Percentiles rank a stretch among this genome's conserved stretches.
These are phyloP conservation scores for Hirudinaria manillensis DNA, from an alignment of 2,888 invertebrate genomes.

Conservation along the genomic window DNA sequence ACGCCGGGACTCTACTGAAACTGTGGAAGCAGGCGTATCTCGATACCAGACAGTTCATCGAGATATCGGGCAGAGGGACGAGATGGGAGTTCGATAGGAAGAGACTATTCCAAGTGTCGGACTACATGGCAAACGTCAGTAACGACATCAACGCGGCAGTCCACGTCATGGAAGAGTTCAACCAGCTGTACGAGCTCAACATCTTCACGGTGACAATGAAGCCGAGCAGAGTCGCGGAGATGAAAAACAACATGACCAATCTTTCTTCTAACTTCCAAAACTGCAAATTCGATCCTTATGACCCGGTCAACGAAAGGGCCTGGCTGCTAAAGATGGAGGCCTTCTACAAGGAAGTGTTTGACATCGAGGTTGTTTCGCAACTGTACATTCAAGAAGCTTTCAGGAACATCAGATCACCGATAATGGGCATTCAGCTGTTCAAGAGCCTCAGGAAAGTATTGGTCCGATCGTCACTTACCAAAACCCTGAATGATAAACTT, in stretches of 20 bases:
- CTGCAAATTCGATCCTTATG: constrained; percentile 77
- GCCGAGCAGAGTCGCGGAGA: constrained; percentile 20
- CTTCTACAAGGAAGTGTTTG: constrained; percentile 69
- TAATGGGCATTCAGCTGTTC: constrained; percentile 72
- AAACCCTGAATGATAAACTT: constrained; percentile 72
- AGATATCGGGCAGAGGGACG: constrained; percentile 29
- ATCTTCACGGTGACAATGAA: constrained; percentile 30
- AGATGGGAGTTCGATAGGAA: constrained; percentile 34
- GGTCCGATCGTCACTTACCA: constrained; percentile 68
- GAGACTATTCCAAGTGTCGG: constrained; percentile 26
- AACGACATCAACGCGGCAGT: constrained; percentile 26
- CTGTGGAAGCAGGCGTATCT: constrained; percentile 33
- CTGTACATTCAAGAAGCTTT: constrained; percentile 80
- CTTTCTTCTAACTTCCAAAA: constrained; percentile 48
- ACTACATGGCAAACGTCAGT: constrained; percentile 28
- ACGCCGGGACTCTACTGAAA: constrained; percentile 21
- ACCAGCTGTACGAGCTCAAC: constrained; percentile 25
- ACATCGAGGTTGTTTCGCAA: constrained; percentile 74
- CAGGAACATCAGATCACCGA: constrained; percentile 70
- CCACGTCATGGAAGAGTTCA: constrained; percentile 30
- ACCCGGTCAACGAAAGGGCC: constrained; percentile 70
- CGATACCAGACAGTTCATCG: constrained; percentile 28
- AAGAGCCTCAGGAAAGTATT: constrained; percentile 73
- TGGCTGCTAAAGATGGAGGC: constrained; percentile 77
- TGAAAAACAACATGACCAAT: constrained; percentile 12